These are phyloP conservation scores for Malacosoma neustria DNA, from an alignment of 2,888 invertebrate species.

Conservation along the genomic window DNA sequence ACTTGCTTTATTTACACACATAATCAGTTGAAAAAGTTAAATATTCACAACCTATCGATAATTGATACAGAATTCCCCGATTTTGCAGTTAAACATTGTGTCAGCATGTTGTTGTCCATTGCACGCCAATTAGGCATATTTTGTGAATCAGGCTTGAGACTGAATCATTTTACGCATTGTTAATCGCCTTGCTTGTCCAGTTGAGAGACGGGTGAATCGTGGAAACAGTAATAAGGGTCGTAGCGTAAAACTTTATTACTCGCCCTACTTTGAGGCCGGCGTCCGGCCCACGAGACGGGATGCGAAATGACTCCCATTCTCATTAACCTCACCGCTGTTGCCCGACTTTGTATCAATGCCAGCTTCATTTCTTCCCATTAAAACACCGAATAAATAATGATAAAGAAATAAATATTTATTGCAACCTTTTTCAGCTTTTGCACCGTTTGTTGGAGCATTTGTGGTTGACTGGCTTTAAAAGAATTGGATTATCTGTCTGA, in stretches of 20 bases:
- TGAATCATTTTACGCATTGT: conserved; percentile 59
- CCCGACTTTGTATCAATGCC: conserved; percentile 42
- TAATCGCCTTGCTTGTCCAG: conserved; percentile 52
- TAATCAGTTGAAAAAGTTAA: too few relatives aligned
- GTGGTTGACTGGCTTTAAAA: too few relatives aligned
- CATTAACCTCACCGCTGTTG: conserved; percentile 54
- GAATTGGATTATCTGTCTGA: too few relatives aligned
- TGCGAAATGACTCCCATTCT: conserved; percentile 56
- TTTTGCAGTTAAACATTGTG: too few relatives aligned
- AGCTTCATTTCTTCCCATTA: conserved; percentile 32
- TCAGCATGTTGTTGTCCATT: background rate
- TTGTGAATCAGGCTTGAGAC: conserved; percentile 10
- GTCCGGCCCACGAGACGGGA: conserved; percentile 36
- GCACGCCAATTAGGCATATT: background rate
- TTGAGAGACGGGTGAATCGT: conserved; percentile 34
- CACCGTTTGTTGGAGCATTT: background rate
- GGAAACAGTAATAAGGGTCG: conserved; percentile 50
- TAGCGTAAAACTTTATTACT: conserved; percentile 61
- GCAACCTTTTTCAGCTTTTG: background rate
- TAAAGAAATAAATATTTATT: conserved; percentile 12
- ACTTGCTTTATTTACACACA: too few relatives aligned
- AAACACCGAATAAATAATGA: conserved; percentile 9
- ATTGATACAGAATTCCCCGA: too few relatives aligned
- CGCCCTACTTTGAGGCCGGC: conserved; percentile 28
- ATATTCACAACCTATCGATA: too few relatives aligned